phyloP scores from a whole-genome alignment of 1,140 invertebrate genomes.

The Drosophila pectinifera region DNA sequence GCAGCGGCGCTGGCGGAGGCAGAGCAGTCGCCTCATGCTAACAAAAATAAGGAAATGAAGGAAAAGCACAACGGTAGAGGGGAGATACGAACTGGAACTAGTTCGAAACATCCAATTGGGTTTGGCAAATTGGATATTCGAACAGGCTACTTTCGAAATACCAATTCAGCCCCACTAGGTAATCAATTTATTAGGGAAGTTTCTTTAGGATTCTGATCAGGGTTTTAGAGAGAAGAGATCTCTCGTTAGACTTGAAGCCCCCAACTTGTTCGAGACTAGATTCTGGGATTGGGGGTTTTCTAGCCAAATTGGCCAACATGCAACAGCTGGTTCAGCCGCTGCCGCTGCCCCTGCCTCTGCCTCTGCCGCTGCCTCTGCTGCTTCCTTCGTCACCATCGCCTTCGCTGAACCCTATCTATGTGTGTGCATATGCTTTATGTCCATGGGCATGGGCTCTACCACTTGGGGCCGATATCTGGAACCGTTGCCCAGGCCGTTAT shows the following conservation, averaged over 20 bases:
- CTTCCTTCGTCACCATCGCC: neutral
- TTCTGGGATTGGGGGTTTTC: too few relatives aligned
- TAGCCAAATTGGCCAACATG: constrained; percentile 20
- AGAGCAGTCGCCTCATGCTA: neutral
- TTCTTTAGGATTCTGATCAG: too few relatives aligned
- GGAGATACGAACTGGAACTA: neutral
- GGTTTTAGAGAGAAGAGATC: too few relatives aligned
- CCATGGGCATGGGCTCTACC: constrained; percentile 49
- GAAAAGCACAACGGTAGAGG: neutral
- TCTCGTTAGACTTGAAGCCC: too few relatives aligned
- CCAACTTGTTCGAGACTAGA: too few relatives aligned
- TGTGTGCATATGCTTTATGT: constrained; percentile 39
- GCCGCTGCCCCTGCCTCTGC: neutral
- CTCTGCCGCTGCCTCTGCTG: neutral
- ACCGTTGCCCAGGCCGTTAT: constrained; percentile 55
- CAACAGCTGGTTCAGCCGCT: constrained; percentile 25
- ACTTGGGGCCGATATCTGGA: constrained; percentile 61
- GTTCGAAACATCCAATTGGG: neutral
- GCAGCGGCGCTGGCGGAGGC: neutral
- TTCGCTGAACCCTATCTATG: constrained; percentile 10
- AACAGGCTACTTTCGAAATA: neutral
- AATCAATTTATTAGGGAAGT: neutral
- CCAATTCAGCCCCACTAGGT: neutral
- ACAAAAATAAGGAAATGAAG: constrained; percentile 1
- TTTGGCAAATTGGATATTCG: neutral